Conservation (phyloP, 2,888 invertebrate species). For the Netelia virgata region DNA sequence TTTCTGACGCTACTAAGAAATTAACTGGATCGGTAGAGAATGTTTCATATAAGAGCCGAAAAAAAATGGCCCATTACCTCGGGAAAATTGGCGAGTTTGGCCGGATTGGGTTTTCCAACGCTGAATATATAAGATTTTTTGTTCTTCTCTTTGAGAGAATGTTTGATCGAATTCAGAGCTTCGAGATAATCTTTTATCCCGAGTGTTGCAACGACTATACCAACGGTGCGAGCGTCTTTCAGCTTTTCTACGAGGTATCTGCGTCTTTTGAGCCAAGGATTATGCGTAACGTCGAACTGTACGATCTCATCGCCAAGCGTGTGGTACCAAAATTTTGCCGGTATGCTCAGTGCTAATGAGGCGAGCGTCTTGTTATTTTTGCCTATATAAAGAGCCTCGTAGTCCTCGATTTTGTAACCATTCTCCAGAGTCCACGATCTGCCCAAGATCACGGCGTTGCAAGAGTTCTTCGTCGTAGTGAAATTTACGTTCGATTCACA, state of each 20-base stretch:
- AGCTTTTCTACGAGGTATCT: conserved; percentile 95
- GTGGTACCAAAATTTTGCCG: conserved; percentile 87
- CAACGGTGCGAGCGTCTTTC: conserved; percentile 94
- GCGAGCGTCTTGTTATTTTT: conserved; percentile 88
- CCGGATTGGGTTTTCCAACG: conserved; percentile 97
- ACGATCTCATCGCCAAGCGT: conserved; percentile 83
- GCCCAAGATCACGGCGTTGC: conserved; percentile 74
- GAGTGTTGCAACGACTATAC: conserved; percentile 96
- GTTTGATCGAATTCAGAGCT: conserved; percentile 90
- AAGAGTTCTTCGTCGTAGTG: conserved; percentile 66
- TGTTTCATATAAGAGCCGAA: neutral
- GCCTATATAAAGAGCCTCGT: conserved; percentile 89
- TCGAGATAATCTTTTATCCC: conserved; percentile 92
- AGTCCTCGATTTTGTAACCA: conserved; percentile 84
- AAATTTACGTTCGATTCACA: conserved; percentile 77
- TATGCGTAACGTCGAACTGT: conserved; percentile 84
- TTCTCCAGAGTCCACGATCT: conserved; percentile 78
- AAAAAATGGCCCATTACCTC: conserved; percentile 86
- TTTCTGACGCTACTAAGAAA: conserved; percentile 1
- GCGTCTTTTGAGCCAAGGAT: conserved; percentile 91
- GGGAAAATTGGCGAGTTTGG: conserved; percentile 97
- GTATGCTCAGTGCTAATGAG: conserved; percentile 86
- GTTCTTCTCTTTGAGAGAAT: conserved; percentile 89
- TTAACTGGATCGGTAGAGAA: conserved; percentile 8
- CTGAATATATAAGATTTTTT: conserved; percentile 97